Conservation (phyloP, 64 coral and sea anemone genomes). For the Hydrozoanthus tunicans region DNA sequence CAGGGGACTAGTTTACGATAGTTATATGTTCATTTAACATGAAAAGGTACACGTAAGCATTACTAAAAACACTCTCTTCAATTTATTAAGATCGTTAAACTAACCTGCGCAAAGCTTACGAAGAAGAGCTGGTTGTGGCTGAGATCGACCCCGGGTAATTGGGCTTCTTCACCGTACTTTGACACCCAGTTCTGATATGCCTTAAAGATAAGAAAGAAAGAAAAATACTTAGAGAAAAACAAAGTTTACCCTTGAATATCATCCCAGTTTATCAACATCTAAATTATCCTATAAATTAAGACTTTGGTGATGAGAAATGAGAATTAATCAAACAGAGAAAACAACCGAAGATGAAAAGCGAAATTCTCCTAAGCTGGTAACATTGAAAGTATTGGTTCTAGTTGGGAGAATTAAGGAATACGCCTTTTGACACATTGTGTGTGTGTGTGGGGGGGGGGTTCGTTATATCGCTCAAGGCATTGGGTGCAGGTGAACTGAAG, state of each 20-base stretch:
- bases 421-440: no score
- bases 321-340: background rate
- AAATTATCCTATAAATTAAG: no score
- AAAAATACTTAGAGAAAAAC: background rate
- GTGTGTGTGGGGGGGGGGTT: no score
- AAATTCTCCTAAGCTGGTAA: no score
- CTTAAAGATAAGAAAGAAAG: conserved; percentile 13
- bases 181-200: conserved; percentile 76
- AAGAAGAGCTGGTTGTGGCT: conserved; percentile 96
- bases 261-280: no score
- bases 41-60: background rate
- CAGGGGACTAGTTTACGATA: background rate
- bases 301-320: no score
- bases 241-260: background rate
- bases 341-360: no score
- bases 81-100: background rate
- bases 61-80: background rate
- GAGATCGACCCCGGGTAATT: conserved; percentile 68
- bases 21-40: background rate
- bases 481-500: no score
- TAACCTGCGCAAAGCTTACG: conserved; percentile 85
- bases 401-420: no score
- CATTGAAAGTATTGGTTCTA: no score
- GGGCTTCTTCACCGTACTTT: conserved; percentile 67
- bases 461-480: no score